Base-by-base conservation (phyloP, 2,888 invertebrate genomes). In the Polietes domitor region DNA sequence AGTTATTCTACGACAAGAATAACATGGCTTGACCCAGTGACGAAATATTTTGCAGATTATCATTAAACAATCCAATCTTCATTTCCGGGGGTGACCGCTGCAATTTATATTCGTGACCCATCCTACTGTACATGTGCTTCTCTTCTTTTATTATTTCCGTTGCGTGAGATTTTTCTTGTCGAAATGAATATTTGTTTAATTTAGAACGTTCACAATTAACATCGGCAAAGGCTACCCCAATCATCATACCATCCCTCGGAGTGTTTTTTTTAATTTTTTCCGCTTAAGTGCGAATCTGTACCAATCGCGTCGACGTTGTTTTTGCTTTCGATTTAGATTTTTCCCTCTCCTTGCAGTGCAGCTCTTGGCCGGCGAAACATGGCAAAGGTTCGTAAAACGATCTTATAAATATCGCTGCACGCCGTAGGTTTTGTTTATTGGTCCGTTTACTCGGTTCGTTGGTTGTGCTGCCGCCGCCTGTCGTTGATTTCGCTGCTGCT, bases 251-350 rank as follows among this genome's bases (percentile, higher is more conserved):
- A 47, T 47, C 47, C 47, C 47, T 47, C 47, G 47, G 32, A 47
- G n/a, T 2, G n/a, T 15, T 47, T 47, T 47, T n/a, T 47, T 47
- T n/a, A 47, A 53, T 43, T 53, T 28, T 71, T 47, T 50, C 24
- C 53, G 37, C 47, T 32, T 32, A 71, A 65, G 68, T 79, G 78
- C 71, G 75, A 82, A 78, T 82, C 71, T 82, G 43, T 78, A 19
- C 10, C 63, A 41, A 71, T 71, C 70, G 77, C 61, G 68, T 78
- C 47, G 10, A 28, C 7, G 41, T 28, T 61, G 61, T 77, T 28
- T 1, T 17, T 21, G 21, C n/a, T 68, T 71, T 70, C 41, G n/a
- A n/a, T n/a, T n/a, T n/a, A n/a, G n/a, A n/a, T 32, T 72, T 37
- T 58, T 37, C 72, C 47, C 68, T 77, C 58, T 73, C 10, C 28